Evolutionary conservation across 1,140 invertebrate species (phyloP).

Genomic region (Scaptodrosophila lebanonensis): DNA sequence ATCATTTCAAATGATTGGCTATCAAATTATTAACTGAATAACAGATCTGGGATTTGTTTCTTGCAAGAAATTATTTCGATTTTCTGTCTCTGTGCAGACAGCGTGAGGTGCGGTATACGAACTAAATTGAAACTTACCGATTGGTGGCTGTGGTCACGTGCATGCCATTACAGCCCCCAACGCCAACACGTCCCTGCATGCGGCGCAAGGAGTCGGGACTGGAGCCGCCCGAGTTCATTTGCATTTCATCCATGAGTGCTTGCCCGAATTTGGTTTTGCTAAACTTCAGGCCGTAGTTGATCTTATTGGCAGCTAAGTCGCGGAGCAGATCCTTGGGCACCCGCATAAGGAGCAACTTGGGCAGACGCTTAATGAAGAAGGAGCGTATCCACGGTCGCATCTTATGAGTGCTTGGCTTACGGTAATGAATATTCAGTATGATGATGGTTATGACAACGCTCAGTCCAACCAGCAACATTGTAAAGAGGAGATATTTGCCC

Average conservation of each 20-base stretch:
- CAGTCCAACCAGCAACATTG: slow-evolving; percentile 97
- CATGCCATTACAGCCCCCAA: slow-evolving; percentile 87
- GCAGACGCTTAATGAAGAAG: slow-evolving; percentile 91
- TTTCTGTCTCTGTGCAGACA: too few species aligned
- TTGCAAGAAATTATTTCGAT: too few species aligned
- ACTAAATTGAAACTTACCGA: slow-evolving; percentile 76
- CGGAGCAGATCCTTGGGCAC: slow-evolving; percentile 88
- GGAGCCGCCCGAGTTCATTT: slow-evolving; percentile 83
- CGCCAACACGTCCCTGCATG: slow-evolving; percentile 81
- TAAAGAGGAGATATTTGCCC: slow-evolving; percentile 99
- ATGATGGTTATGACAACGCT: slow-evolving; percentile 98
- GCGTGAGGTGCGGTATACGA: neutral
- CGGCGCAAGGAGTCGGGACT: slow-evolving; percentile 85
- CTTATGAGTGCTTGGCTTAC: slow-evolving; percentile 98
- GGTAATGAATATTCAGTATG: slow-evolving; percentile 99
- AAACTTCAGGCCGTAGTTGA: slow-evolving; percentile 80
- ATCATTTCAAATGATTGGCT: too few species aligned
- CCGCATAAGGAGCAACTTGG: slow-evolving; percentile 90
- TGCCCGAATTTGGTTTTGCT: slow-evolving; percentile 83
- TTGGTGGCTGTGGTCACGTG: slow-evolving; percentile 85
- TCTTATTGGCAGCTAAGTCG: slow-evolving; percentile 88
- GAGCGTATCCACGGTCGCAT: slow-evolving; percentile 94
- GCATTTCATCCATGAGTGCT: slow-evolving; percentile 82
- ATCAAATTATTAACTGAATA: too few species aligned
- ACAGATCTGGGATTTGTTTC: too few species aligned